Evolutionary conservation across 2,113 vertebrate genomes (phyloP).

Genomic region (Colossoma macropomum): DNA sequence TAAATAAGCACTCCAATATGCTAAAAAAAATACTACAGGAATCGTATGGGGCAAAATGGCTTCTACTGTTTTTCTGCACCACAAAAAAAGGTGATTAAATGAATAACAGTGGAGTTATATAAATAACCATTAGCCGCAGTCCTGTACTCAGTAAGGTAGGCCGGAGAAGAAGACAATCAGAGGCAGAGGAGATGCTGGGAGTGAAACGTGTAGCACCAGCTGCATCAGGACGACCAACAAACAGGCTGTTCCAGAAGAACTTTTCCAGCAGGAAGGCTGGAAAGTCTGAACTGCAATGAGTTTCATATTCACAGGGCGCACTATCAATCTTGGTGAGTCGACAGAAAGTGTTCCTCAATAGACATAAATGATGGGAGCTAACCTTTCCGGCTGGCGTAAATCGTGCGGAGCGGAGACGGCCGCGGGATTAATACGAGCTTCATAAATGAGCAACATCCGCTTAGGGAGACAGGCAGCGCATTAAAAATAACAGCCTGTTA

Average conservation of each 20-base stretch:
- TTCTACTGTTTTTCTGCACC: no score
- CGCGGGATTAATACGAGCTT: slow-evolving; percentile 43
- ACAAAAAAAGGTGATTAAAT: no score
- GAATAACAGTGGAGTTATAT: no score
- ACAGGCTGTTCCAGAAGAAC: slow-evolving; percentile 8
- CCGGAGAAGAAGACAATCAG: no score
- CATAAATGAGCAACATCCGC: slow-evolving; percentile 44
- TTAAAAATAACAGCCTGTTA: slow-evolving; percentile 37
- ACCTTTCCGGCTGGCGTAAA: slow-evolving; percentile 42
- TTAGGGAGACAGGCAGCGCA: slow-evolving; percentile 34
- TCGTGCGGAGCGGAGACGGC: slow-evolving; percentile 32
- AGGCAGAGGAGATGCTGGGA: no score
- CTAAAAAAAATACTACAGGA: no score
- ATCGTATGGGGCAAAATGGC: no score
- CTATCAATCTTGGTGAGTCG: slow-evolving; percentile 50
- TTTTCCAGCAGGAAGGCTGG: neutral
- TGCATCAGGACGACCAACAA: neutral
- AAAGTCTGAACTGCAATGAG: slow-evolving; percentile 14
- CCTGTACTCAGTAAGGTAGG: no score
- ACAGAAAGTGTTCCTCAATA: slow-evolving; percentile 42
- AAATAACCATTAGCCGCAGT: no score
- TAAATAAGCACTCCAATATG: no score
- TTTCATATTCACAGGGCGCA: slow-evolving; percentile 35
- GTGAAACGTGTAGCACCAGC: neutral
- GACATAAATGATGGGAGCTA: slow-evolving; percentile 53